Evolutionary conservation across 2,888 invertebrate species (phyloP).

Genomic region (Calliphora vomitoria): DNA sequence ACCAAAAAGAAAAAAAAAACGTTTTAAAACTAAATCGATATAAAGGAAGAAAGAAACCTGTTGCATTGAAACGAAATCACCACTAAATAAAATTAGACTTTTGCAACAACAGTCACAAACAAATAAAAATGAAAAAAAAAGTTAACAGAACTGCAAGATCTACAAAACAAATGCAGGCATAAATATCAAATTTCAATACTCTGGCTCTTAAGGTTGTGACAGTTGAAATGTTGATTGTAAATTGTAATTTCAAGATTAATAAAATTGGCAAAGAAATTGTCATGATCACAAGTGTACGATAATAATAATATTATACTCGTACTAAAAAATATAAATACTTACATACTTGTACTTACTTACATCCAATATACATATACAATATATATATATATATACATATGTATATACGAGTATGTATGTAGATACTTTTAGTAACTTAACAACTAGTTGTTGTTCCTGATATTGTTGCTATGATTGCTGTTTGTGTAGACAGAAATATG

Average conservation of each 20-base stretch:
- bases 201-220: conserved; percentile 74
- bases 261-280: conserved; percentile 82
- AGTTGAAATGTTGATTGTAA: conserved; percentile 79
- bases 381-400: not conserved
- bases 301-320: conserved; percentile 65
- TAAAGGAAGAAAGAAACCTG: conserved; percentile 63
- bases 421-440: conserved; percentile 41
- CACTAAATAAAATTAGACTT: conserved; percentile 55
- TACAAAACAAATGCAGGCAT: conserved; percentile 78
- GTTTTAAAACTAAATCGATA: conserved; percentile 40
- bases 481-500: conserved; percentile 20
- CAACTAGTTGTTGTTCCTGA: conserved; percentile 36
- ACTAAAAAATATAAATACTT: conserved; percentile 24
- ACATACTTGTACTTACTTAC: conserved; percentile 1
- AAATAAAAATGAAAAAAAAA: conserved; percentile 25
- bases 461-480: conserved; percentile 37
- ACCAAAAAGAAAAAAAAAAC: not conserved
- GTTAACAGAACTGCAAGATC: conserved; percentile 37
- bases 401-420: no score
- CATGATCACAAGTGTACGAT: conserved; percentile 80
- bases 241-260: conserved; percentile 82
- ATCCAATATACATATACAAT: not conserved
- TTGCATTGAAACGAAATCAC: conserved; percentile 62
- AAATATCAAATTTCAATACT: conserved; percentile 82
- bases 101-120: not conserved